These are phyloP conservation scores for Lampris incognitus DNA, from an alignment of 2,113 vertebrate species.

Conservation along the genomic window DNA sequence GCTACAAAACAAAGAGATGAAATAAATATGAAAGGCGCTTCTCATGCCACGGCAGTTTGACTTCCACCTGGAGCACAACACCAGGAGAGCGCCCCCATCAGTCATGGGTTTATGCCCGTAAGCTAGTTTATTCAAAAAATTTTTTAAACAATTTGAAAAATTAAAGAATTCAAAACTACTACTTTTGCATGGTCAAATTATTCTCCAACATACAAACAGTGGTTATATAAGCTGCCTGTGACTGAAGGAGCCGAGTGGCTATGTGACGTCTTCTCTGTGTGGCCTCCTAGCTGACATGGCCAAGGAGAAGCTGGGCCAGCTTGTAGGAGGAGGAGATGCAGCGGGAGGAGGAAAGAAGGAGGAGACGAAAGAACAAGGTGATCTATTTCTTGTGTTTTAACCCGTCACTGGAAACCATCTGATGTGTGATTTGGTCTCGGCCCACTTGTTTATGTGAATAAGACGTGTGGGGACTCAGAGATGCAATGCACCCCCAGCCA, in stretches of 20 bases:
- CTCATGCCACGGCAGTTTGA: no score
- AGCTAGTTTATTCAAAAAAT: no score
- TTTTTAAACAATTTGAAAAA: no score
- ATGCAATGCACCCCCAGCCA: not conserved
- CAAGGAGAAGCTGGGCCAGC: conserved; percentile 16
- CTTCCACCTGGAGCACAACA: no score
- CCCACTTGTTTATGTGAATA: not conserved
- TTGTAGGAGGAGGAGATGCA: not conserved
- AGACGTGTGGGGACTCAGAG: not conserved
- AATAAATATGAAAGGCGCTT: no score
- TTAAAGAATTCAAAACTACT: no score
- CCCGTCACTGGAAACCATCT: not conserved
- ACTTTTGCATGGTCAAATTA: no score
- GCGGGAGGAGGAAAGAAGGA: conserved; percentile 9
- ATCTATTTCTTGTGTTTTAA: not conserved
- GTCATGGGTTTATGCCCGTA: no score
- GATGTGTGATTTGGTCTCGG: not conserved
- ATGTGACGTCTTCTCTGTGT: not conserved
- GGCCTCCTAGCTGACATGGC: conserved; percentile 20
- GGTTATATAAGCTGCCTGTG: not conserved
- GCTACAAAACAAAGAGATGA: no score
- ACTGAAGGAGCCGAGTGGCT: not conserved
- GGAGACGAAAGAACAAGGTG: not conserved
- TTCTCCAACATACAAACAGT: no score
- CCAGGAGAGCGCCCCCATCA: no score